These are phyloP conservation scores for Nothura maculosa DNA, from an alignment of 2,797 vertebrate genomes.

Conservation along the genomic window DNA sequence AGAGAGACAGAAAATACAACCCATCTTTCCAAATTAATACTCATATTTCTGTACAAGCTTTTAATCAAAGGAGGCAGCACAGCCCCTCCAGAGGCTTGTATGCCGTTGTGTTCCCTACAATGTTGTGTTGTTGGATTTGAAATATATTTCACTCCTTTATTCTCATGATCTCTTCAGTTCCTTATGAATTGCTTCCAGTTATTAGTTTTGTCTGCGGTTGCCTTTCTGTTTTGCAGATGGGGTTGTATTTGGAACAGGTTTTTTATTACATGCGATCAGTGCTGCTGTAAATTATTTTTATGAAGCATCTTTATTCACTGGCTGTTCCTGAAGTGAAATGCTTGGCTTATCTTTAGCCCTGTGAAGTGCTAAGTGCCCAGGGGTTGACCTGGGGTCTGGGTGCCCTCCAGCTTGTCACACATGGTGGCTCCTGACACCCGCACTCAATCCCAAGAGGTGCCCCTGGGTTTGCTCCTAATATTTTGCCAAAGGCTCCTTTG, in stretches of 20 bases:
- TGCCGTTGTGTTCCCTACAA: conserved; percentile 50
- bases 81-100: conserved; percentile 54
- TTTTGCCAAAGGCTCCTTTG: neutral
- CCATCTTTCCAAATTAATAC: conserved; percentile 66
- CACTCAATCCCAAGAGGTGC: neutral
- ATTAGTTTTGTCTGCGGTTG: conserved; percentile 55
- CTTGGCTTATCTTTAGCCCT: neutral
- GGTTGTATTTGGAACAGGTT: neutral
- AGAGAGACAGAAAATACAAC: conserved; percentile 38
- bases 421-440: neutral
- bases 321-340: neutral
- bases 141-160: conserved; percentile 21
- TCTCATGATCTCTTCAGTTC: neutral
- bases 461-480: no score
- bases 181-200: conserved; percentile 29
- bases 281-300: neutral
- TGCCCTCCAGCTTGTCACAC: neutral
- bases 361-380: neutral
- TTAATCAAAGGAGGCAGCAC: conserved; percentile 69
- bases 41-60: conserved; percentile 68
- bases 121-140: conserved; percentile 9
- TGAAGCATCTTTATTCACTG: neutral
- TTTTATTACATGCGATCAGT: neutral
- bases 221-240: neutral
- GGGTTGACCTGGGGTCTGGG: neutral